Base-by-base conservation (phyloP, 2,888 invertebrate genomes). In the Folsomia candida region DNA sequence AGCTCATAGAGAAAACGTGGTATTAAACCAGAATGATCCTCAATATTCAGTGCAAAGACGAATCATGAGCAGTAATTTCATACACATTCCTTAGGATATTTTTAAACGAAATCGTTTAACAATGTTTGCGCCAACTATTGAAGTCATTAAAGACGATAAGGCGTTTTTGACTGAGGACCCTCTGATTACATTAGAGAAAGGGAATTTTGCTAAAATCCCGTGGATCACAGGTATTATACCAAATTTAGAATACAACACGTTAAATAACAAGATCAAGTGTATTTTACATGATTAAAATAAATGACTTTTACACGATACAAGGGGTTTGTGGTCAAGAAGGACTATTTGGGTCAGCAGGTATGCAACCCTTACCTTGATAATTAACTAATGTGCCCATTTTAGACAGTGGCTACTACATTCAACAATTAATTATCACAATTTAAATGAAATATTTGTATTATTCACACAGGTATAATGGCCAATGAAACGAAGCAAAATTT, bases 291-390 rank as follows among this genome's bases (percentile, higher is more conserved):
- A n/a, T n/a, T n/a, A n/a, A n/a, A n/a, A n/a, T n/a, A n/a, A n/a
- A n/a, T n/a, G n/a, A n/a, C n/a, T n/a, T n/a, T n/a, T n/a, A n/a
- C n/a, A n/a, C n/a, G n/a, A n/a, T n/a, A n/a, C n/a, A n/a, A n/a
- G n/a, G 77, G 18, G 72, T 77, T 20, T 75, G 72, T 65, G 69
- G 72, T 0, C 67, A 77, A 24, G 77, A 77, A 67, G 77, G 77
- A 0, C 29, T 72, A 20, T 68, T 77, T 20, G 60, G 68, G 18
- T 64, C 59, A 22, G 68, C 62, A 27, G 57, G 71, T 75, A 51
- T 22, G 51, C 57, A 4, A 22, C 57, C 20, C n/a, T n/a, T n/a
- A n/a, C n/a, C n/a, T n/a, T n/a, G n/a, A n/a, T n/a, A n/a, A n/a
- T n/a, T n/a, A n/a, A n/a, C n/a, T n/a, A n/a, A n/a, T n/a, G n/a